A percentile compares a stretch with the other conserved stretches of the same genome.
Conservation (phyloP, 2,797 vertebrate genomes). For the Podarcis siculus region DNA sequence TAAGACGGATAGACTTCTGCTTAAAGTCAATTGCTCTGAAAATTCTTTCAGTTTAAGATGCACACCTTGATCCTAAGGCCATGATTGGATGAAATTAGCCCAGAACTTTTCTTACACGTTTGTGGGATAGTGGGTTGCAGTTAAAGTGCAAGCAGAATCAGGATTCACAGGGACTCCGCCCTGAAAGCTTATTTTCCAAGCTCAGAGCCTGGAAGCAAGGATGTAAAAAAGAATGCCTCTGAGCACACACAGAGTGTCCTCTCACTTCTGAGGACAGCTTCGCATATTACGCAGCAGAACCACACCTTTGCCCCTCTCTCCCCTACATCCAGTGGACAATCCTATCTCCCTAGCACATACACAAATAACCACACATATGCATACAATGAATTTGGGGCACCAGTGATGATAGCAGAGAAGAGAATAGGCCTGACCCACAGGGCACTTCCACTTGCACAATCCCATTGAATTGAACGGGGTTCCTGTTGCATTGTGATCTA, state of each 20-base stretch:
- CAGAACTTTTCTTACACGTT: neutral
- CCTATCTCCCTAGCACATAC: no score
- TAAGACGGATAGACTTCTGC: neutral
- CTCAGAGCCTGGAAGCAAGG: neutral
- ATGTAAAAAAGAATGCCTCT: neutral
- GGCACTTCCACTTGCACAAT: neutral
- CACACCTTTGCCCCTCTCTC: neutral
- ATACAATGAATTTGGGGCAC: neutral
- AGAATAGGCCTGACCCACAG: neutral
- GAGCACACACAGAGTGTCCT: neutral
- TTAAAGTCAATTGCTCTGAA: neutral
- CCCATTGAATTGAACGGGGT: neutral
- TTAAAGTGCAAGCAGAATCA: neutral
- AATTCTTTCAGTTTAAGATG: neutral
- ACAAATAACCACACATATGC: neutral
- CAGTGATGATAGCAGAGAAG: no score
- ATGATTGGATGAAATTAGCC: neutral
- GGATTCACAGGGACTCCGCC: neutral
- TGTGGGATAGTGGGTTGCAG: neutral
- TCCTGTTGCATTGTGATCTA: neutral
- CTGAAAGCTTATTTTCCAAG: neutral
- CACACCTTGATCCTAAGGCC: neutral
- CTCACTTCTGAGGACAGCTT: neutral
- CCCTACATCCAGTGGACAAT: neutral
- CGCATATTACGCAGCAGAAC: neutral